A percentile compares a stretch with the other conserved stretches of the same genome.
These are phyloP conservation scores for Palaemon carinicauda DNA, from an alignment of 1,140 invertebrate species.

Conservation along the genomic window DNA sequence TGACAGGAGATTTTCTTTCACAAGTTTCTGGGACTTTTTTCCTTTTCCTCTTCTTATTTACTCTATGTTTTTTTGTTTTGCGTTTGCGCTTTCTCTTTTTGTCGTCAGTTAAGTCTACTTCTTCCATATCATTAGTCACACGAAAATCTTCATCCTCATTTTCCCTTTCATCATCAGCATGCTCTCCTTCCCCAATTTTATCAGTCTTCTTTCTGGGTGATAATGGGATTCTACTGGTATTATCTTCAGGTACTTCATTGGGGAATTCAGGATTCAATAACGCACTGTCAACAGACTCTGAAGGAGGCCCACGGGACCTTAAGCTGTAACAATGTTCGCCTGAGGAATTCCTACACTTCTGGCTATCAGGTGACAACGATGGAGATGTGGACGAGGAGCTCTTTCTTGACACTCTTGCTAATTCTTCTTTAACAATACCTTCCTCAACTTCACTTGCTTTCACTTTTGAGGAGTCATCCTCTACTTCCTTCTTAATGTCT, in stretches of 20 bases:
- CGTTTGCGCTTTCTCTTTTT: slow-evolving; percentile 51
- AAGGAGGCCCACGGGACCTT: slow-evolving; percentile 56
- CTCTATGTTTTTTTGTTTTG: slow-evolving; percentile 34
- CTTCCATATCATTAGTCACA: neutral
- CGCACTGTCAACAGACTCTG: neutral
- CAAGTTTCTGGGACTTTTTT: slow-evolving; percentile 31
- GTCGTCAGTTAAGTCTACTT: neutral
- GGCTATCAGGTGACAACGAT: slow-evolving; percentile 24
- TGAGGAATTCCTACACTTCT: slow-evolving; percentile 17
- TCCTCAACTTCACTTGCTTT: neutral
- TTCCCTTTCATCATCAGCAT: slow-evolving; percentile 45
- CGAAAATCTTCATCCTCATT: slow-evolving; percentile 39
- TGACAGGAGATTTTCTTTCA: neutral
- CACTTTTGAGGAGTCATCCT: no score
- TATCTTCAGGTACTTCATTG: slow-evolving; percentile 7
- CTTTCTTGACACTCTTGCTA: neutral
- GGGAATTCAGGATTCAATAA: neutral
- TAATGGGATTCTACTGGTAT: neutral
- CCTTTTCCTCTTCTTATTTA: slow-evolving; percentile 49
- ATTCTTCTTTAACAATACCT: neutral
- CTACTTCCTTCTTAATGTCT: no score
- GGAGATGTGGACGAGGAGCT: slow-evolving; percentile 18
- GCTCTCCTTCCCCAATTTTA: slow-evolving; percentile 36
- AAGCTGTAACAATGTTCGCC: slow-evolving; percentile 58
- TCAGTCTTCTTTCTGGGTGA: slow-evolving; percentile 8